A percentile compares a stretch with the other conserved stretches of the same genome.
Conservation (phyloP, 2,888 invertebrate species). For the Mythimna vitellina region DNA sequence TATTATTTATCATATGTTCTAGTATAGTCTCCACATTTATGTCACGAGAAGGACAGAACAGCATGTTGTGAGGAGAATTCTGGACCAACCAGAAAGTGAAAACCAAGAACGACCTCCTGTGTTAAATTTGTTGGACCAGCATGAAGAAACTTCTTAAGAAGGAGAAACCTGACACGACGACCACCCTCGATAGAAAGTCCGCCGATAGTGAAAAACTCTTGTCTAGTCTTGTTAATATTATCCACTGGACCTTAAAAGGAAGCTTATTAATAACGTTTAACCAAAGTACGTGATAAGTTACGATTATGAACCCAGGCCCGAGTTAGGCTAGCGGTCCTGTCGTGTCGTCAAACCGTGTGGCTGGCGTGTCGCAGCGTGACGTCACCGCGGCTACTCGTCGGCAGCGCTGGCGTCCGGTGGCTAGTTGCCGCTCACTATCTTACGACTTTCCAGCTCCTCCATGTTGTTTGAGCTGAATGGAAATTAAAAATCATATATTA, state of each 20-base stretch:
- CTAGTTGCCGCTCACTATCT: constrained; percentile 89
- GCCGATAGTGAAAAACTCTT: neutral
- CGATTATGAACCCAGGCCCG: neutral
- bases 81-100: too few species aligned
- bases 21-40: too few species aligned
- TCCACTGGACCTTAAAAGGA: neutral
- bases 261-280: neutral
- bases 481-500: constrained; percentile 6
- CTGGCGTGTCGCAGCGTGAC: constrained; percentile 45
- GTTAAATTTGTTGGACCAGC: too few species aligned
- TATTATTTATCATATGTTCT: neutral
- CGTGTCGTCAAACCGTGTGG: constrained; percentile 47
- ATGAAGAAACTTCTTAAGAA: too few species aligned
- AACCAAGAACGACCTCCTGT: too few species aligned
- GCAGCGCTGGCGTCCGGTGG: constrained; percentile 67
- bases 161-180: too few species aligned
- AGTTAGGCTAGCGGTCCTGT: constrained; percentile 6
- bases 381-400: constrained; percentile 64
- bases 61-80: too few species aligned
- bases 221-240: neutral
- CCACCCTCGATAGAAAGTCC: too few species aligned
- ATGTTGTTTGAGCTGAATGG: constrained; percentile 85
- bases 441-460: constrained; percentile 88
- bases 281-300: neutral
- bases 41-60: too few species aligned